phyloP scores from a whole-genome alignment of 1,140 invertebrate species.

The Wiebesia pumilae region DNA sequence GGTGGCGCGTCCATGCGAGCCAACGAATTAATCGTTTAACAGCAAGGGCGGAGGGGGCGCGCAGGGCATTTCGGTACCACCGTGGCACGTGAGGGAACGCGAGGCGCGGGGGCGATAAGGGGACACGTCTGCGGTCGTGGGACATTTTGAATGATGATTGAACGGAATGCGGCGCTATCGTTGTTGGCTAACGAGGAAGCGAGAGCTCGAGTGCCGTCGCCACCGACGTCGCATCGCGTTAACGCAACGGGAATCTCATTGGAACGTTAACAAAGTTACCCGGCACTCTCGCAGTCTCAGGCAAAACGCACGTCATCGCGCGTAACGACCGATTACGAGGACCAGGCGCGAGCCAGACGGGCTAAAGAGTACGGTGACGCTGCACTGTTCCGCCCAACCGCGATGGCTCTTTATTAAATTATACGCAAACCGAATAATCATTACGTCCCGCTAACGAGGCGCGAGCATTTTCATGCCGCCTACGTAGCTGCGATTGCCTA shows the following conservation, averaged over 20 bases:
- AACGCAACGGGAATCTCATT: constrained; percentile 66
- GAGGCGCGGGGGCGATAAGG: background rate
- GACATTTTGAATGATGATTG: constrained; percentile 45
- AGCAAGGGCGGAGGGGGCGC: too few relatives aligned
- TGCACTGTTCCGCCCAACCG: constrained; percentile 58
- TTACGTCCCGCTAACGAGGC: constrained; percentile 71
- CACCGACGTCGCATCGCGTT: constrained; percentile 39
- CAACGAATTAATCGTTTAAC: constrained; percentile 28
- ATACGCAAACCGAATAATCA: constrained; percentile 73
- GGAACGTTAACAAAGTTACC: constrained; percentile 68
- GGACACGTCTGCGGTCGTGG: constrained; percentile 22
- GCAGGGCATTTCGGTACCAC: too few relatives aligned
- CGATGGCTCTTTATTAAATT: constrained; percentile 74
- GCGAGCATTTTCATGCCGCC: constrained; percentile 62
- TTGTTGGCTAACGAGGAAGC: constrained; percentile 38
- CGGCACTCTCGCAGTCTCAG: constrained; percentile 34
- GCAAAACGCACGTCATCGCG: constrained; percentile 73
- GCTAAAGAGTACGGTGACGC: constrained; percentile 45
- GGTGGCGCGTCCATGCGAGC: background rate
- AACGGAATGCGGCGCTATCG: constrained; percentile 31
- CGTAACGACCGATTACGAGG: constrained; percentile 74
- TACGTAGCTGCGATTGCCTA: background rate
- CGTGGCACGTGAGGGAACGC: background rate
- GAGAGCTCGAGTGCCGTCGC: background rate
- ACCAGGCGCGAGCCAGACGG: constrained; percentile 58